Percentiles rank a stretch among this genome's conserved stretches.
These are phyloP conservation scores for Trissolcus japonicus DNA, from an alignment of 2,888 invertebrate species.

Conservation along the genomic window DNA sequence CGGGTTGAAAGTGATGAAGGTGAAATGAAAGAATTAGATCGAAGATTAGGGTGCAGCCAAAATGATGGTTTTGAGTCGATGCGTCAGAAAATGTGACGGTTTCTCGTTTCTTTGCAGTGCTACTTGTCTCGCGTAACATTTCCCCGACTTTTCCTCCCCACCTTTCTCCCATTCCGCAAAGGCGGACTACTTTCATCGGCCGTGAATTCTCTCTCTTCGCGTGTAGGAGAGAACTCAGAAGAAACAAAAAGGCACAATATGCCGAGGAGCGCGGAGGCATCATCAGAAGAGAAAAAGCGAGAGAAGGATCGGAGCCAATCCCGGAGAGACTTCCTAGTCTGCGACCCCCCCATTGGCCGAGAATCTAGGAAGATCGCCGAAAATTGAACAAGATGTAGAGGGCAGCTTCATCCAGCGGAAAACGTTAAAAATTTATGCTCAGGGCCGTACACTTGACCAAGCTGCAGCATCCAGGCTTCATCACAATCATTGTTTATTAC, in stretches of 20 bases:
- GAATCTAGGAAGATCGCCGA: constrained; percentile 65
- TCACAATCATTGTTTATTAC: too few relatives aligned
- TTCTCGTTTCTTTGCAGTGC: constrained; percentile 32
- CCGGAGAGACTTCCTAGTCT: constrained; percentile 34
- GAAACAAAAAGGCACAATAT: constrained; percentile 24
- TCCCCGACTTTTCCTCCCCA: constrained; percentile 54
- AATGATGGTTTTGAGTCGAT: neutral
- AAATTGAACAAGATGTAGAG: constrained; percentile 72
- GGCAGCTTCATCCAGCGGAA: constrained; percentile 43
- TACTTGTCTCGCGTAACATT: constrained; percentile 44
- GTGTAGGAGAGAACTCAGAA: constrained; percentile 19
- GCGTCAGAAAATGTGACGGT: constrained; percentile 38
- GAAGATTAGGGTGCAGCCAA: neutral
- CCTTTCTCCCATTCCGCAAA: constrained; percentile 40
- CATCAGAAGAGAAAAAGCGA: constrained; percentile 12
- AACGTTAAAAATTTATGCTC: constrained; percentile 57
- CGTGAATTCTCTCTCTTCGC: constrained; percentile 32
- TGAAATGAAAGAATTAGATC: neutral
- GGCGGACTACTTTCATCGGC: constrained; percentile 52
- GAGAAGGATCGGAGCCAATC: constrained; percentile 47
- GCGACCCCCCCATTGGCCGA: constrained; percentile 47
- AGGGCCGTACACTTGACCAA: constrained; percentile 33
- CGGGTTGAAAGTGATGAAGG: neutral
- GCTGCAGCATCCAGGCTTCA: too few relatives aligned
- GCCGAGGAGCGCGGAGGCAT: neutral